A percentile compares a stretch with the other conserved stretches of the same genome.
Conservation (phyloP, 2,797 vertebrate genomes). For the Geotria australis region DNA sequence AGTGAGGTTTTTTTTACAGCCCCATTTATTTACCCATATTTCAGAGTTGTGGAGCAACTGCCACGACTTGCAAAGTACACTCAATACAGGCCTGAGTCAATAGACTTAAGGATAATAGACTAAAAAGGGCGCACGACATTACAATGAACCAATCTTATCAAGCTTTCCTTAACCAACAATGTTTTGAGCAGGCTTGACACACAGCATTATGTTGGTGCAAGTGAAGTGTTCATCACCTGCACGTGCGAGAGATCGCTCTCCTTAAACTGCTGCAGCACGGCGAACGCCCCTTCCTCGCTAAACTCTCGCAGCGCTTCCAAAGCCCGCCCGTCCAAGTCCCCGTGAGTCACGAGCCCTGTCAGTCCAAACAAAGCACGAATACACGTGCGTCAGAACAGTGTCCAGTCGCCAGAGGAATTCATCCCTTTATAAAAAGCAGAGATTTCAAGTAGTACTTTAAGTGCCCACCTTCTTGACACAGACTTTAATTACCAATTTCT, state of each 20-base stretch:
- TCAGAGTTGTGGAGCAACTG: no score
- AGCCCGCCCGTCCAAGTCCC: conserved; percentile 85
- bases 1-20: no score
- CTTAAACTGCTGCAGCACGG: conserved; percentile 86
- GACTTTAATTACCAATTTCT: no score
- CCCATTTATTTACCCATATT: no score
- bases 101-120: no score
- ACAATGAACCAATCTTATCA: no score
- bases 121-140: no score
- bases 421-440: background rate
- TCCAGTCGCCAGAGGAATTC: background rate
- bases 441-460: conserved; percentile 1
- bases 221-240: conserved; percentile 23
- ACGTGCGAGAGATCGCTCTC: conserved; percentile 95
- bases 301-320: conserved; percentile 93
- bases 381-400: background rate
- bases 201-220: background rate
- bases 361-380: conserved; percentile 4
- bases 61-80: no score
- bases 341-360: conserved; percentile 68
- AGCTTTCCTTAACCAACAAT: no score
- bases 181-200: background rate
- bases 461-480: conserved; percentile 1
- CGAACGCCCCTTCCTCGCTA: conserved; percentile 79
- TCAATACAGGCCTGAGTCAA: no score